phyloP scores from a whole-genome alignment of 2,888 invertebrate species.

The Drosophila neotestacea region DNA sequence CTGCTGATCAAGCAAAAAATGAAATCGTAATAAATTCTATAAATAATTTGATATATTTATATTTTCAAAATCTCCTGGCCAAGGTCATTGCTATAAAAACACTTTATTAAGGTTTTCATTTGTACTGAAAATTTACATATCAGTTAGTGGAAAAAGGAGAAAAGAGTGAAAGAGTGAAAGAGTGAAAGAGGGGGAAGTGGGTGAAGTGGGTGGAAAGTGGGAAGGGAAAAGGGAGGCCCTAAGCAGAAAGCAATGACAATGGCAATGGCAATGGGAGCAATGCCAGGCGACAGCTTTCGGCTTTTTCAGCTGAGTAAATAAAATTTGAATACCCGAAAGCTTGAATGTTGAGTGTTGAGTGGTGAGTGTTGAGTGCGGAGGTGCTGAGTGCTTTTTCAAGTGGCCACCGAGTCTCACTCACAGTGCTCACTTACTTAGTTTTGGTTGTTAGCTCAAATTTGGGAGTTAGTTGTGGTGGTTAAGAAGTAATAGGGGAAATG shows the following conservation, averaged over 20 bases:
- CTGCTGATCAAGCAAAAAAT: slow-evolving; percentile 1
- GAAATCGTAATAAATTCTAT: slow-evolving; percentile 1
- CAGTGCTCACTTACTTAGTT: slow-evolving; percentile 30
- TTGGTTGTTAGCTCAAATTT: slow-evolving; percentile 30
- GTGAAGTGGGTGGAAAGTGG: background rate
- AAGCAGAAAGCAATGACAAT: slow-evolving; percentile 25
- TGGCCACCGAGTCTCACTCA: slow-evolving; percentile 32
- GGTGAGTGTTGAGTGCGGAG: slow-evolving; percentile 22
- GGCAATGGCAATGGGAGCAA: slow-evolving; percentile 17
- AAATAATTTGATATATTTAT: slow-evolving; percentile 7
- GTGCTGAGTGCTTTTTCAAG: slow-evolving; percentile 47
- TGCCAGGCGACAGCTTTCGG: slow-evolving; percentile 26
- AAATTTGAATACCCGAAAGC: slow-evolving; percentile 46
- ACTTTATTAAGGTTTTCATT: slow-evolving; percentile 20
- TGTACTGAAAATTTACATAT: slow-evolving; percentile 13
- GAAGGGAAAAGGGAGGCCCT: background rate
- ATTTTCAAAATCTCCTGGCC: background rate
- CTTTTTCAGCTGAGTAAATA: slow-evolving; percentile 44
- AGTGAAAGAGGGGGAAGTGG: too few species aligned
- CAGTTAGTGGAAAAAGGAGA: background rate
- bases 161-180: background rate
- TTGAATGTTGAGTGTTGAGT: slow-evolving; percentile 4
- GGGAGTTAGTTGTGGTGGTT: slow-evolving; percentile 23
- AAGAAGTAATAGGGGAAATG: background rate
- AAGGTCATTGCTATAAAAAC: slow-evolving; percentile 24